Evolutionary conservation across 1,140 invertebrate species (phyloP), one percentile per base, ranked within the genome.

Genomic region (Asbolus verrucosus): DNA sequence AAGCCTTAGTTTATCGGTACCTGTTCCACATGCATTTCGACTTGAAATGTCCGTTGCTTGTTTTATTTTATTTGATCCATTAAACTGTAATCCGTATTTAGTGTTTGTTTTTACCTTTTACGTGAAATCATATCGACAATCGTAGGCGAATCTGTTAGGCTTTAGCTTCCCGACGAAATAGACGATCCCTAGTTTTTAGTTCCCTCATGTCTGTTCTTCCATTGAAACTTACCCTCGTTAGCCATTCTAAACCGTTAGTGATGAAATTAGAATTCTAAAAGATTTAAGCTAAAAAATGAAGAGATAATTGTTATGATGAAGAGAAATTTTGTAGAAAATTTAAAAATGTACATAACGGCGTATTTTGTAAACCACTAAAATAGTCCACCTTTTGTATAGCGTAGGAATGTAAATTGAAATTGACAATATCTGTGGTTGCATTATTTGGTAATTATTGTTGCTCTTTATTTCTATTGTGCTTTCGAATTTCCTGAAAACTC

Each of bases 151-250:
- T 31, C 33, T 43, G n/a, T 30, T 54, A 54, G 21, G 15, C 8
- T 14, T 27, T 54, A 24, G 46, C 46, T 11, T 54, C 19, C 13
- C 21, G 2, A 54, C 19, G 11, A 54, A n/a, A n/a, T n/a, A n/a
- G n/a, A n/a, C n/a, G n/a, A n/a, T n/a, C n/a, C n/a, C 11, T 54
- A 18, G 41, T 46, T 19, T n/a, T n/a, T n/a, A n/a, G n/a, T n/a
- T n/a, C n/a, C n/a, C n/a, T 36, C 41, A 67, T 36, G 59, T 68
- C 66, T 60, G 66, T 68, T 68, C 66, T 68, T 68, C 66, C 66
- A 68, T 60, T 38, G 30, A 15, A 31, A 67, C 27, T 43, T 50
- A 50, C 31, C 19, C 14, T 59, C 19, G 11, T 38, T 67, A 67
- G 46, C 46, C 33, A 67, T 59, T 38, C 43, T 67, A 67, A 38